phyloP scores from a whole-genome alignment of 2,797 vertebrate genomes.

The Momotus momota region DNA sequence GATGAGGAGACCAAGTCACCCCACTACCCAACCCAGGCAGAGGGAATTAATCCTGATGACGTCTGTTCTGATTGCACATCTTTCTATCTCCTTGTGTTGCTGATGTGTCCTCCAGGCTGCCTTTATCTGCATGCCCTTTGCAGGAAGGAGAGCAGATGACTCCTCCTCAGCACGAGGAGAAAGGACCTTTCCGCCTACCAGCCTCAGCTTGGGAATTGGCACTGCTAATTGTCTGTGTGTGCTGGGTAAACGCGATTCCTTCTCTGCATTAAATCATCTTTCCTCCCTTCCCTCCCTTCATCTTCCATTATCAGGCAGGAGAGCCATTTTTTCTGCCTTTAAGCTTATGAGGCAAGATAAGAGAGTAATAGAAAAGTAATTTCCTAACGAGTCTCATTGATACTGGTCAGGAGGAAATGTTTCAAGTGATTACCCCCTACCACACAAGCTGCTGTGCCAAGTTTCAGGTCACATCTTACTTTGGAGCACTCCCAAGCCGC shows the following conservation, averaged over 20 bases:
- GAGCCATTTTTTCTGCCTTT: background rate
- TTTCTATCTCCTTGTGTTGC: background rate
- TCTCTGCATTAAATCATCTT: background rate
- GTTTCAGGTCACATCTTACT: background rate
- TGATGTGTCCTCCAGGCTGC: background rate
- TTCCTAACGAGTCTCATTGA: background rate
- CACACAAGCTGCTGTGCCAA: background rate
- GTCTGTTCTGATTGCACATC: fast-evolving
- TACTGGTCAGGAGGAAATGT: background rate
- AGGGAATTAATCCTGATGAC: background rate
- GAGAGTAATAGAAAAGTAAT: slow-evolving; percentile 14
- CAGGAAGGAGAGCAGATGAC: background rate
- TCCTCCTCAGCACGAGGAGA: background rate
- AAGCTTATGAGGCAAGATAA: background rate
- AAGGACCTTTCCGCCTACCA: background rate
- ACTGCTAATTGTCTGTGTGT: background rate
- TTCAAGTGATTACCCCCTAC: background rate
- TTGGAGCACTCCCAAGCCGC: background rate
- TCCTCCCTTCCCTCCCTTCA: background rate
- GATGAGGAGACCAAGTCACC: fast-evolving
- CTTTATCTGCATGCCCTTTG: slow-evolving; percentile 13
- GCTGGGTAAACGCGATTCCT: fast-evolving
- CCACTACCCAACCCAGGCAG: background rate
- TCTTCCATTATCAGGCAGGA: background rate
- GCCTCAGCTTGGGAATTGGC: background rate